Evolutionary conservation across 1,140 invertebrate species (phyloP).

Genomic region (Littorina saxatilis): DNA sequence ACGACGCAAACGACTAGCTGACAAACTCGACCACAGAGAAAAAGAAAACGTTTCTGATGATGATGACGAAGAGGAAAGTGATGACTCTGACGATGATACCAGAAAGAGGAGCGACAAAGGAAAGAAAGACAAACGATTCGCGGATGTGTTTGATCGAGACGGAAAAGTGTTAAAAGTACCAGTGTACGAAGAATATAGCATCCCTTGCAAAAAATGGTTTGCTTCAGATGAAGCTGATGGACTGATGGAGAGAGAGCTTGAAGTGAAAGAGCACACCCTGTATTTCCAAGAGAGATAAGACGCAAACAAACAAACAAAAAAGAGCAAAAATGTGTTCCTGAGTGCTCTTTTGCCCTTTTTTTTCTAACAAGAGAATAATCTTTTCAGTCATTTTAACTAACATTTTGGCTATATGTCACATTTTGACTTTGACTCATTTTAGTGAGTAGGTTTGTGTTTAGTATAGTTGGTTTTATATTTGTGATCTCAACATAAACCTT

Average conservation of each 20-base stretch:
- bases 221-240: constrained; percentile 72
- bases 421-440: not conserved
- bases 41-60: constrained; percentile 25
- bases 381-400: not conserved
- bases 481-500: too few relatives aligned
- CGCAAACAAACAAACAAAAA: too few relatives aligned
- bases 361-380: not conserved
- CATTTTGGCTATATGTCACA: not conserved
- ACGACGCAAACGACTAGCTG: constrained; percentile 32
- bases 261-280: constrained; percentile 52
- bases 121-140: constrained; percentile 34
- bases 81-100: constrained; percentile 28
- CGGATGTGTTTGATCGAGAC: constrained; percentile 41
- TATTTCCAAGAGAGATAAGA: constrained; percentile 42
- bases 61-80: constrained; percentile 35
- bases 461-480: not conserved
- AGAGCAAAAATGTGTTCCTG: too few relatives aligned
- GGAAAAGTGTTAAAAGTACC: constrained; percentile 51
- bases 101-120: constrained; percentile 8
- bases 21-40: constrained; percentile 35
- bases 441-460: too few relatives aligned
- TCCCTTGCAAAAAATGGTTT: constrained; percentile 71
- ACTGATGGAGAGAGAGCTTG: constrained; percentile 62
- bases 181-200: constrained; percentile 59
- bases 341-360: not conserved